phyloP scores from a whole-genome alignment of 2,888 invertebrate genomes.

The Petrolisthes manimaculis region DNA sequence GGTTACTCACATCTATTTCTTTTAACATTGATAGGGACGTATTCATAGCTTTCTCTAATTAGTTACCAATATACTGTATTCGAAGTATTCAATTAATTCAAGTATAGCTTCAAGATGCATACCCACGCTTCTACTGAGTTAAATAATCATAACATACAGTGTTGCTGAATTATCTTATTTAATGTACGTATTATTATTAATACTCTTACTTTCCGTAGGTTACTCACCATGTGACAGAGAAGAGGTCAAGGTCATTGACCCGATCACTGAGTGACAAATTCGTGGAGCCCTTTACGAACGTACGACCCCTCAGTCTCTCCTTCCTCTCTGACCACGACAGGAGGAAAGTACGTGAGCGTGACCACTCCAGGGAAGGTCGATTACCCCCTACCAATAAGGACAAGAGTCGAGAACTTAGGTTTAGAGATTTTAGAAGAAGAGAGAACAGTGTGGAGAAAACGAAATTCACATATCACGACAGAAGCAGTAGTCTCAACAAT shows the following conservation, averaged over 20 bases:
- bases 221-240: constrained; percentile 65
- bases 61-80: too few relatives aligned
- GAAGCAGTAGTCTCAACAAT: constrained; percentile 34
- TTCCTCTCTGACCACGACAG: constrained; percentile 50
- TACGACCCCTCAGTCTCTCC: constrained; percentile 48
- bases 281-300: constrained; percentile 45
- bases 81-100: too few relatives aligned
- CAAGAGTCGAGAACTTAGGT: constrained; percentile 23
- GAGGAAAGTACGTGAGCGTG: constrained; percentile 53
- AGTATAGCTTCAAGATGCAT: too few relatives aligned
- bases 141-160: too few relatives aligned
- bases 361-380: constrained; percentile 35
- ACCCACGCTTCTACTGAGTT: too few relatives aligned
- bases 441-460: constrained; percentile 46
- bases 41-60: too few relatives aligned
- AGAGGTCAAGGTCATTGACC: constrained; percentile 61
- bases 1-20: too few relatives aligned
- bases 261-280: constrained; percentile 63
- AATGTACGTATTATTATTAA: neutral
- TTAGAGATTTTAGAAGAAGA: constrained; percentile 34
- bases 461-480: constrained; percentile 48
- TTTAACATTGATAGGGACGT: too few relatives aligned
- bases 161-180: too few relatives aligned
- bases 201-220: constrained; percentile 37
- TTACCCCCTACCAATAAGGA: constrained; percentile 26